Percentiles rank a stretch among this genome's conserved stretches.
phyloP scores from a whole-genome alignment of 2,113 vertebrate genomes.

The Otolemur garnettii region DNA sequence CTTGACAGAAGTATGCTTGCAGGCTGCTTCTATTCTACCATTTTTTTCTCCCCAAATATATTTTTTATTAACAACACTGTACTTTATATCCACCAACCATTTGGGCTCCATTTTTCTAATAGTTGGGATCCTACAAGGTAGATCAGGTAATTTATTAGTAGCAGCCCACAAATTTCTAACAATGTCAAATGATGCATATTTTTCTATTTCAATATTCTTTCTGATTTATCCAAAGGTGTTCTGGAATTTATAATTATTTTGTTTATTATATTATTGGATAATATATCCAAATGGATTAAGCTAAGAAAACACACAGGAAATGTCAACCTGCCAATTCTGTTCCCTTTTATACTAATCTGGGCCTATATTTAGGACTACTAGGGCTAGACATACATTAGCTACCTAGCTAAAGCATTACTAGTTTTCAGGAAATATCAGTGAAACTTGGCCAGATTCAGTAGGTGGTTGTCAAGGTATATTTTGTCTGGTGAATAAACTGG shows the following conservation, averaged over 20 bases:
- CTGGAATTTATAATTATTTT: neutral
- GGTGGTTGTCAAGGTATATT: neutral
- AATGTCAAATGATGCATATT: neutral
- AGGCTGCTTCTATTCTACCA: no score
- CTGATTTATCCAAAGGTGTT: no score
- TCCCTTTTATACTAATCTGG: neutral
- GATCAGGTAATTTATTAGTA: neutral
- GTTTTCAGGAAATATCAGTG: neutral
- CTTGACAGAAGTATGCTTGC: no score
- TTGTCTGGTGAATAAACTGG: neutral
- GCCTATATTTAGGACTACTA: neutral
- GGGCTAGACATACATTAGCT: neutral
- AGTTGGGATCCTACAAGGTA: neutral
- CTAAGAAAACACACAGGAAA: constrained; percentile 6
- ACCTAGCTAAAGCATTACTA: neutral
- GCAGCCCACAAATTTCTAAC: neutral
- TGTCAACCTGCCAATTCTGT: neutral
- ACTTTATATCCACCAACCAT: neutral
- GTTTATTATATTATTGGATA: neutral
- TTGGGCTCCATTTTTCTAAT: neutral
- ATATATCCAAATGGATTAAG: neutral
- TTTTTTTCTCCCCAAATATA: neutral
- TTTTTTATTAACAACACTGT: neutral
- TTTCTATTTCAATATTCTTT: neutral
- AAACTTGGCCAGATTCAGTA: neutral